Base-by-base conservation (phyloP, 2,113 vertebrate species). In the Sapayoa aenigma region DNA sequence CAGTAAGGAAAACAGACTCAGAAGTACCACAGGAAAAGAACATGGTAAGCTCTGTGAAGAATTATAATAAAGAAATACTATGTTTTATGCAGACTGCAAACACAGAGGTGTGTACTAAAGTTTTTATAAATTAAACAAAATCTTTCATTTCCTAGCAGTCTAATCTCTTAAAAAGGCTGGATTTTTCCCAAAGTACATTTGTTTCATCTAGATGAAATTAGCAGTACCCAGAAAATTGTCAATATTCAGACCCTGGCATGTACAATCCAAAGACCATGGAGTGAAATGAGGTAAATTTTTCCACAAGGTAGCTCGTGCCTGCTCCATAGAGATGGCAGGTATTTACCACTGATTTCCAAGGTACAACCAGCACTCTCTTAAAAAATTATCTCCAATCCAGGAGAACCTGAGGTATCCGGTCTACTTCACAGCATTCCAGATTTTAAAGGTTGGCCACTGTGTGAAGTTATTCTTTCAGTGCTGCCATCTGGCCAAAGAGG, bases 291-390 rank as follows among this genome's bases (percentile, higher is more conserved):
- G 52, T 9, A 44, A 83, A 65, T 44, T 41, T 53, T 37, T 69
- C 44, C 11, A 56, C 28, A 17, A 78, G 24, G 74, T 4, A 84
- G 25, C 20, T 1, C 1, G 22, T 67, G 28, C 8, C 47, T 41
- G 46, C 46, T 74, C 52, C 0, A 0, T 56, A 90, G 42, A 78
- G 60, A 50, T 0, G 2, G 63, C 49, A 89, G 24, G 27, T 1
- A 11, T 33, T 37, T 21, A 46, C 28, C 2, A 10, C n/a, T 37
- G n/a, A 74, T 75, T 81, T 71, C 27, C 35, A 46, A 87, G 65
- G 22, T 81, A 66, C 2, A 1, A 31, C 14, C 28, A 72, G 21
- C 23, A 31, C 16, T 25, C 17, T 41, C 39, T 42, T 44, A 69
- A 76, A 71, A 84, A 21, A 2, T 13, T 35, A 30, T 12, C 17